Evolutionary conservation across 2,888 invertebrate species (phyloP).

Genomic region (Carpatolechia fugitivella): DNA sequence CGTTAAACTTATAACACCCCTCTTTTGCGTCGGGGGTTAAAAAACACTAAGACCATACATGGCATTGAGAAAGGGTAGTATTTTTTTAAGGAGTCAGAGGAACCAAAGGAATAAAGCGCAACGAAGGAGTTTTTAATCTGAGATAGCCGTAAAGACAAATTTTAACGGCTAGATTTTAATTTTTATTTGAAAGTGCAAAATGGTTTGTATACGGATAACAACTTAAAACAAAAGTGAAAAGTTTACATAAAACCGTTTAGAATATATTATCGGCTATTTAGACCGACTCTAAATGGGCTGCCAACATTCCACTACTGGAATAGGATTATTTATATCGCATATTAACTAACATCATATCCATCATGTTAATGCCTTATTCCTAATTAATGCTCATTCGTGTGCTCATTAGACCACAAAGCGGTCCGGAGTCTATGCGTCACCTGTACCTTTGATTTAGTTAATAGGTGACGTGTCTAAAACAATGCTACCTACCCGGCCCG

Average conservation of each 20-base stretch:
- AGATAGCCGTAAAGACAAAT: no score
- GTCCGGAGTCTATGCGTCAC: background rate
- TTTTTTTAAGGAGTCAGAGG: background rate
- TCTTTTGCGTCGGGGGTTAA: no score
- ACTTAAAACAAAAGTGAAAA: no score
- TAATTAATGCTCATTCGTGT: background rate
- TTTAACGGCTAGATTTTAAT: no score
- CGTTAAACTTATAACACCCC: no score
- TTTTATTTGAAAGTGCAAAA: no score
- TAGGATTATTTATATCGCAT: background rate
- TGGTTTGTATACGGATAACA: no score
- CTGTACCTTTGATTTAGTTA: background rate
- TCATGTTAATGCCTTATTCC: conserved; percentile 2
- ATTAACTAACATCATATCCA: background rate
- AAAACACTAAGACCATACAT: background rate
- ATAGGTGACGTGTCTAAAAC: background rate
- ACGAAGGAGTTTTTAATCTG: no score
- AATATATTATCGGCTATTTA: no score
- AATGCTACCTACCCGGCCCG: background rate
- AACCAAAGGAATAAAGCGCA: no score
- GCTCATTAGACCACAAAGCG: background rate
- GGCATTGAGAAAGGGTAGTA: background rate
- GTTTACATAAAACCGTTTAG: no score
- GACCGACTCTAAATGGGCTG: no score
- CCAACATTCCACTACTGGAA: background rate